These are phyloP conservation scores for Aotus griseimembra DNA, from an alignment of 2,797 vertebrate genomes.

Conservation along the genomic window DNA sequence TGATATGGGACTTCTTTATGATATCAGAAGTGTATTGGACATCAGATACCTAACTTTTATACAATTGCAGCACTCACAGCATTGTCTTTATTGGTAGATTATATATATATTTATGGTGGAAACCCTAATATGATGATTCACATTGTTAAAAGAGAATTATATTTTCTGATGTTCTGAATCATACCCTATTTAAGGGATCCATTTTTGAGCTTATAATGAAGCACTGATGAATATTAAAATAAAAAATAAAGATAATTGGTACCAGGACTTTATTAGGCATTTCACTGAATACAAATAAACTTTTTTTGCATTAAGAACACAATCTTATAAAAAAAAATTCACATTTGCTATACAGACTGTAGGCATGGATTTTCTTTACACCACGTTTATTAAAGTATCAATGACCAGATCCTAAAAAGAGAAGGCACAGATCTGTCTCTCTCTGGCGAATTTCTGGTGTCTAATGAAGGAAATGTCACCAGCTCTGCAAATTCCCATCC, in stretches of 20 bases:
- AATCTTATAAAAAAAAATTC: constrained; percentile 85
- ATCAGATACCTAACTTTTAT: neutral
- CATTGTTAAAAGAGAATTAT: neutral
- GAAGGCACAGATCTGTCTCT: constrained; percentile 85
- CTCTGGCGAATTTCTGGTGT: constrained; percentile 79
- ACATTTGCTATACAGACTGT: constrained; percentile 85
- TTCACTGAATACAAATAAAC: constrained; percentile 87
- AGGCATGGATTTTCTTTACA: constrained; percentile 79
- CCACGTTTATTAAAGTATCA: constrained; percentile 84
- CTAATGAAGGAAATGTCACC: constrained; percentile 74
- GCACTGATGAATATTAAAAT: constrained; percentile 12
- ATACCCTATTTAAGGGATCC: constrained; percentile 19
- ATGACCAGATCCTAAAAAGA: constrained; percentile 86
- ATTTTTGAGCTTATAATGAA: neutral
- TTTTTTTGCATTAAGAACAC: constrained; percentile 84
- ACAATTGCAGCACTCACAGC: neutral
- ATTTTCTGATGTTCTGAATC: constrained; percentile 50
- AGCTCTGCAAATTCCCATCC: constrained; percentile 60
- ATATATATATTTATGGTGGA: neutral
- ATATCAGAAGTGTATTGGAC: neutral
- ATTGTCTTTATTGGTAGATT: neutral
- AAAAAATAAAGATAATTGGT: constrained; percentile 65
- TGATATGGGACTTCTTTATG: neutral
- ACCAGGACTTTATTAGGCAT: constrained; percentile 87
- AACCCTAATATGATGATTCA: constrained; percentile 10